Evolutionary conservation across 1,140 invertebrate genomes (phyloP), one percentile per base, ranked within the genome.

Genomic region (Pteromalus puparum): DNA sequence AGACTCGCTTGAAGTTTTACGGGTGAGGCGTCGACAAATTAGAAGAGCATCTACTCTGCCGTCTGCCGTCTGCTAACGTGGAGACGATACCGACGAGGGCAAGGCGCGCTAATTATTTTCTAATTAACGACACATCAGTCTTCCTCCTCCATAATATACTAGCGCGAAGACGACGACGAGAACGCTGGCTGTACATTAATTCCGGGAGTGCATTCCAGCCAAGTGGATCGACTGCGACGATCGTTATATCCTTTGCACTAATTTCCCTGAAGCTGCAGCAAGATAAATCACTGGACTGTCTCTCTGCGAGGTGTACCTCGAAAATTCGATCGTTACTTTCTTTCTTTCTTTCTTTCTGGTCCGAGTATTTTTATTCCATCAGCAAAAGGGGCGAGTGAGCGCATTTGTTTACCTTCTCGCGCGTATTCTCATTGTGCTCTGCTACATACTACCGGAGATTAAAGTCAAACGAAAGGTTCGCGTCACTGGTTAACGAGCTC

Each of bases 101-200:
- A 34, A 73, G 67, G 34, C 48, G 24, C 38, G 61, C 53, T 84
- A 84, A 84, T 84, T 84, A 84, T 84, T 84, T 84, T 84, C 83
- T 84, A 84, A 84, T 84, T 84, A 84, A 84, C 72, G 83, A 67
- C 34, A 34, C 83, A 84, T 84, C 80, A 84, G 70, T 84, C 83
- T 84, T 81, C 48, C 34, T 76, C 53, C 21, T 46, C 7, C 21
- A 61, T 26, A n/a, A 61, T 26, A n/a, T 0, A 18, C 5, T n/a
- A 42, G 6, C 65, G 65, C 5, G 61, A 26, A 5, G 6, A 48
- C 26, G 75, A 30, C 30, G 30, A 53, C 30, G n/a, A 74, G 42
- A 21, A 48, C 13, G 46, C 1, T 2, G 18, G 53, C 38, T 75
- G 61, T 81, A 75, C 83, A 81, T 84, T 84, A 84, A 84, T 84